Evolutionary conservation across 2,888 invertebrate species (phyloP), one percentile per base, ranked within the genome.

Genomic region (Protodeltote pygarga): DNA sequence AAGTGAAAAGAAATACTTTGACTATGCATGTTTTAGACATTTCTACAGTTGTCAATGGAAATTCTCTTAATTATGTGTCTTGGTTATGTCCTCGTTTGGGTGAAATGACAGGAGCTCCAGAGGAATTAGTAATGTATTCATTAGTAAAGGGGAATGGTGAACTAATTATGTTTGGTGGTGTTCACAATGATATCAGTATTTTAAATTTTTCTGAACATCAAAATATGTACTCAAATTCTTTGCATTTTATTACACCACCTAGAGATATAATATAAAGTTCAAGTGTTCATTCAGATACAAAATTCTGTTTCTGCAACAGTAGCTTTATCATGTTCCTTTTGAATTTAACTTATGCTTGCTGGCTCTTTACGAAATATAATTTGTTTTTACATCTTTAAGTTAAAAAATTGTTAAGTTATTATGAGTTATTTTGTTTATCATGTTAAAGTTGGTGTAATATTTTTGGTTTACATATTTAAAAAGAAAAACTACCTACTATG

Each of bases 131-230:
- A 62, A 93, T 98, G 73, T 98, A 98, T 80, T 96, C 97, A 19
- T 93, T 98, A 68, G 95, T 98, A 3, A 94, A 95, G 59, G 98
- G 98, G 8, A 96, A 97, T 77, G 97, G 97, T 6, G 98, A 99
- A 91, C 87, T 99, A 16, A 95, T 99, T 39, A 95, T 99, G 93
- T 98, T 99, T 91, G 98, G 98, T n/a, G 99, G 98, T 46, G 97
- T 98, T 62, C 95, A 96, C 71, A 97, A 97, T 81, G 96, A 96
- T 79, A 93, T 94, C 45, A 92, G 93, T 53, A 93, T 94, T 52
- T 83, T 94, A 53, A 94, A 94, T 74, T 87, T 85, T 54, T 77
- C 87, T 55, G 94, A 94, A 66, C 94, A 94, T 76, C 88, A 89
- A 74, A 85, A 81, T 65, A 94, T 95, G 85, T 96, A 96, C 75